These are phyloP conservation scores for Sterrhoptilus dennistouni DNA, from an alignment of 2,113 vertebrate genomes.

Conservation along the genomic window DNA sequence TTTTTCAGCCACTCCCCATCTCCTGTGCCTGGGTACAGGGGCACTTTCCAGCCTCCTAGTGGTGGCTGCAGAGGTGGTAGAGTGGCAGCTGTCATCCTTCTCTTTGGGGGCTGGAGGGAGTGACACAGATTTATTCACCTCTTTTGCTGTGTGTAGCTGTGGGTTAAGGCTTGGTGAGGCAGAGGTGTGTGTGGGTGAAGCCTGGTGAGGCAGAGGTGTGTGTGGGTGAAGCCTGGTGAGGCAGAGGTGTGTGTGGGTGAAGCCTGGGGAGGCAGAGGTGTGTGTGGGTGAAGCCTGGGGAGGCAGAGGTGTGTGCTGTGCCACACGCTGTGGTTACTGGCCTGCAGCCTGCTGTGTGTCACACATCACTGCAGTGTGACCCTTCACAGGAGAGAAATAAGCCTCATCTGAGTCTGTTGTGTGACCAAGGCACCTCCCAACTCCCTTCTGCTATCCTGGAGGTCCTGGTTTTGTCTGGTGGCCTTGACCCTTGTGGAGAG, in stretches of 20 bases:
- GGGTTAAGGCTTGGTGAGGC: neutral
- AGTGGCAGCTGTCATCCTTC: neutral
- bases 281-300: too few species aligned
- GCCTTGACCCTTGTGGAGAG: fast-evolving
- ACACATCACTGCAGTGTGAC: neutral
- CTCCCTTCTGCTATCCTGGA: neutral
- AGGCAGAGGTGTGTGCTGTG: neutral
- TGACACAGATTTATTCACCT: fast-evolving
- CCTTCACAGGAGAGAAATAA: neutral
- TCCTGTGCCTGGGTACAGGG: neutral
- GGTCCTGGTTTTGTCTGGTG: neutral
- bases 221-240: neutral
- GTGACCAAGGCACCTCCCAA: neutral
- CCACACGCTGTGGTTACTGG: fast-evolving
- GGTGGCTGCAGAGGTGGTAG: neutral
- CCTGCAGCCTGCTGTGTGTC: neutral
- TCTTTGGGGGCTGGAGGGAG: neutral
- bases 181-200: neutral
- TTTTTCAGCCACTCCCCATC: fast-evolving
- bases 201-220: too few species aligned
- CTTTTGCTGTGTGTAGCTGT: fast-evolving
- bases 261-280: neutral
- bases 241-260: neutral
- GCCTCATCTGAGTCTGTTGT: neutral
- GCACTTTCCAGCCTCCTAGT: neutral